A percentile compares a stretch with the other conserved stretches of the same genome.
Conservation (phyloP, 2,113 vertebrate genomes). For the Tachysurus vachellii region DNA sequence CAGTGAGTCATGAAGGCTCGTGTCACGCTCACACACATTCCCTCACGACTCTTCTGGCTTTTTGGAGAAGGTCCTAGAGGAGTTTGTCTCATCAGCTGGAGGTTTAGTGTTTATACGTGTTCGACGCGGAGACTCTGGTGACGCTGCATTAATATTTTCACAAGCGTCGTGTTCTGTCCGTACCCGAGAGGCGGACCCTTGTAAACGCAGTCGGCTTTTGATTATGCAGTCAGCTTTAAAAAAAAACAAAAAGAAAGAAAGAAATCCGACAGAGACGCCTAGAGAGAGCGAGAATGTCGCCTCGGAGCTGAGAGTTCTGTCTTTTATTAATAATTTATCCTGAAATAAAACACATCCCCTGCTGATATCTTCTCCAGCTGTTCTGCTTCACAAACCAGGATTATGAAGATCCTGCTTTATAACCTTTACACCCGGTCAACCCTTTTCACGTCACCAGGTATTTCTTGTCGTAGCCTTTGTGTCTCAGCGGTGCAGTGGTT, state of each 20-base stretch:
- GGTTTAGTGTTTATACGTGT: not conserved
- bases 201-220: slow-evolving; percentile 21
- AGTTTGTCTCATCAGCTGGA: not conserved
- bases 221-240: slow-evolving; percentile 27
- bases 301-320: not conserved
- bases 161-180: not conserved
- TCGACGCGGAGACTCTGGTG: not conserved
- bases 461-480: too few relatives aligned
- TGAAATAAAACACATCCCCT: not conserved
- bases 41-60: not conserved
- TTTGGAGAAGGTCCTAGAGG: not conserved
- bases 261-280: not conserved
- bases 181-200: not conserved
- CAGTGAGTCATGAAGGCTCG: not conserved
- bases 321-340: slow-evolving; percentile 25
- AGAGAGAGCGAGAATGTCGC: not conserved
- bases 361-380: not conserved
- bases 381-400: not conserved
- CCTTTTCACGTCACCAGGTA: not conserved
- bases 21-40: not conserved
- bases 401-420: too few relatives aligned
- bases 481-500: not conserved
- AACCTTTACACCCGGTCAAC: too few relatives aligned
- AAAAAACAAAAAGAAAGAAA: not conserved
- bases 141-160: slow-evolving; percentile 5